Conservation (phyloP, 2,797 vertebrate species). For the Neosilurus mollespiculum region DNA sequence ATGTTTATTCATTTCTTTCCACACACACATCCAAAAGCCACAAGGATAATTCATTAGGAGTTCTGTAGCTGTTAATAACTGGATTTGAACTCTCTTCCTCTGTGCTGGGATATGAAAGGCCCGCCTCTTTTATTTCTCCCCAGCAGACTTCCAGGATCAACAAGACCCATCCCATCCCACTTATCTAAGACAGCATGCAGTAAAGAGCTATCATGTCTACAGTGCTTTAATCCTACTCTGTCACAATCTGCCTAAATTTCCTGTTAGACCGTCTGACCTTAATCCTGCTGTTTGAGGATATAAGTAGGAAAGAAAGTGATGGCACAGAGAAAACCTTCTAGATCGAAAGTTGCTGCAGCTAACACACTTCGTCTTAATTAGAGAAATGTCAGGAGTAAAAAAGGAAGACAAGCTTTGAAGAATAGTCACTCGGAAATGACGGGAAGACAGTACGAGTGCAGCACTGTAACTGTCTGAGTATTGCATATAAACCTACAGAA, state of each 20-base stretch:
- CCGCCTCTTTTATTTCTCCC: constrained; percentile 37
- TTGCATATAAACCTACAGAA: not conserved
- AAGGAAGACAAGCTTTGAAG: constrained; percentile 8
- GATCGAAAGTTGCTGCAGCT: constrained; percentile 22
- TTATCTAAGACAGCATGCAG: constrained; percentile 24
- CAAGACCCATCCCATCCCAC: constrained; percentile 2
- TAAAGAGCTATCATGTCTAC: constrained; percentile 32
- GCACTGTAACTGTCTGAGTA: not conserved
- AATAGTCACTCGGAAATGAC: constrained; percentile 12
- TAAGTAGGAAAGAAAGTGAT: constrained; percentile 34
- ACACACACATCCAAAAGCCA: not conserved
- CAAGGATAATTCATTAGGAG: constrained; percentile 24
- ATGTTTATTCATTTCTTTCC: constrained; percentile 20
- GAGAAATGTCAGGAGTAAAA: constrained; percentile 7
- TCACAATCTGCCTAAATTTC: constrained; percentile 39
- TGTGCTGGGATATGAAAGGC: constrained; percentile 17
- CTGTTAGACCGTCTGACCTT: constrained; percentile 44
- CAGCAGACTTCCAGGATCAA: constrained; percentile 27
- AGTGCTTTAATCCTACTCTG: constrained; percentile 46
- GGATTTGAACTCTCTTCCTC: constrained; percentile 24
- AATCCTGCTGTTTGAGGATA: constrained; percentile 31
- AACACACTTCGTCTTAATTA: constrained; percentile 13
- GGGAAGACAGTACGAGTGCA: not conserved
- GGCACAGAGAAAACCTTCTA: constrained; percentile 12
- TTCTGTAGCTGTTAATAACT: constrained; percentile 9